Percentiles rank a stretch among this genome's conserved stretches.
Conservation (phyloP, 2,797 vertebrate species). For the Myoxocephalus aenaeus region DNA sequence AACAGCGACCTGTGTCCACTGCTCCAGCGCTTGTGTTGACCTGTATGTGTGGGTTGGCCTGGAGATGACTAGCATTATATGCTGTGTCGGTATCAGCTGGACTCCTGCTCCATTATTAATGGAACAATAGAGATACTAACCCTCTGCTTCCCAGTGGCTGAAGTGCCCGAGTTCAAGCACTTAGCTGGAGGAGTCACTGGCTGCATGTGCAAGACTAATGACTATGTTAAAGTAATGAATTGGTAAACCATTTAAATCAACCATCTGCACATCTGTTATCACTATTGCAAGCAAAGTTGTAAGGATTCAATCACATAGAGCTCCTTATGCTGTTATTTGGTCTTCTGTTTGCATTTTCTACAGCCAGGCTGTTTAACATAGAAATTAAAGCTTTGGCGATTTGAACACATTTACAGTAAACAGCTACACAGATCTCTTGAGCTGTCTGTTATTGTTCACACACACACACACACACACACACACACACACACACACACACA, state of each 20-base stretch:
- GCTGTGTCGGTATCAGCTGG: conserved; percentile 83
- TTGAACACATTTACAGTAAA: conserved; percentile 5
- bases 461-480: no score
- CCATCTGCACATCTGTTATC: conserved; percentile 2
- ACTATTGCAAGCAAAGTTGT: not conserved
- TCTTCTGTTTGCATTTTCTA: conserved; percentile 21
- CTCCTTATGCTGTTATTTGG: not conserved
- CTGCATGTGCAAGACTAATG: conserved; percentile 14
- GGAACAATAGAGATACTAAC: conserved; percentile 76
- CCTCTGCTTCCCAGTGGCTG: conserved; percentile 67
- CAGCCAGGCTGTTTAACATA: conserved; percentile 7
- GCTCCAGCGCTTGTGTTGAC: conserved; percentile 65
- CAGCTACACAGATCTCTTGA: conserved; percentile 3
- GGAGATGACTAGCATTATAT: conserved; percentile 79
- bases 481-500: no score
- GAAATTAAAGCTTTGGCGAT: not conserved
- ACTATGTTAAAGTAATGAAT: not conserved
- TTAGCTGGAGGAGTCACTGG: conserved; percentile 43
- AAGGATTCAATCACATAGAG: conserved; percentile 4
- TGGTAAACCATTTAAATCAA: conserved; percentile 35
- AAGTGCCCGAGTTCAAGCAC: conserved; percentile 64
- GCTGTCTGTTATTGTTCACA: conserved; percentile 17
- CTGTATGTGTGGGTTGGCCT: conserved; percentile 73
- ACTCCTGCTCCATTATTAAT: conserved; percentile 87
- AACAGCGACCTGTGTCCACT: conserved; percentile 61